Percentiles rank a stretch among this genome's conserved stretches.
These are phyloP conservation scores for Erebia palarica DNA, from an alignment of 2,888 invertebrate species.

Conservation along the genomic window DNA sequence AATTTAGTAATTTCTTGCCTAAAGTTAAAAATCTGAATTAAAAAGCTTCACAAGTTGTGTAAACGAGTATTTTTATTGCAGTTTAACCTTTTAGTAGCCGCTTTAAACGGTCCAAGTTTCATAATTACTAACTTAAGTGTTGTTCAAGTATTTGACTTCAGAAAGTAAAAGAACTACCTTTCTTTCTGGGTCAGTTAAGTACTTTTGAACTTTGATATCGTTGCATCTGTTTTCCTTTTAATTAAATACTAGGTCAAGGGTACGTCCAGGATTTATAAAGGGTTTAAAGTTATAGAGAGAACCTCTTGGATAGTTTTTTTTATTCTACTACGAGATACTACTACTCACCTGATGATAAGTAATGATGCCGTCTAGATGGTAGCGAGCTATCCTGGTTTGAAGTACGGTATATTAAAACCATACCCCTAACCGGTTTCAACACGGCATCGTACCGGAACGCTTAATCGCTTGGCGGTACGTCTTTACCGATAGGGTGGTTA, in stretches of 20 bases:
- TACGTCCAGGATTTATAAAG: too few relatives aligned
- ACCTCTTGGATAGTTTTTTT: too few relatives aligned
- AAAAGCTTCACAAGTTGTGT: not conserved
- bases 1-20: not conserved
- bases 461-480: too few relatives aligned
- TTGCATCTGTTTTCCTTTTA: not conserved
- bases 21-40: not conserved
- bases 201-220: slow-evolving; percentile 14
- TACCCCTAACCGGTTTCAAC: too few relatives aligned
- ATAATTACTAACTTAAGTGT: slow-evolving; percentile 14
- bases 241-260: not conserved
- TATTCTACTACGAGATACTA: too few relatives aligned
- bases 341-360: too few relatives aligned
- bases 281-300: too few relatives aligned
- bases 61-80: slow-evolving; percentile 4
- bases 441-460: too few relatives aligned
- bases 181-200: slow-evolving; percentile 4
- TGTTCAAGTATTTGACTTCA: slow-evolving; percentile 14
- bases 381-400: too few relatives aligned
- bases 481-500: too few relatives aligned
- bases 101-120: slow-evolving; percentile 13
- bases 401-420: too few relatives aligned
- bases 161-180: slow-evolving; percentile 10
- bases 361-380: too few relatives aligned
- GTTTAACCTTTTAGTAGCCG: slow-evolving; percentile 7